Percentiles rank a stretch among this genome's conserved stretches.
Evolutionary conservation across 1,140 invertebrate species (phyloP).

Genomic region (Diorhabda sublineata): DNA sequence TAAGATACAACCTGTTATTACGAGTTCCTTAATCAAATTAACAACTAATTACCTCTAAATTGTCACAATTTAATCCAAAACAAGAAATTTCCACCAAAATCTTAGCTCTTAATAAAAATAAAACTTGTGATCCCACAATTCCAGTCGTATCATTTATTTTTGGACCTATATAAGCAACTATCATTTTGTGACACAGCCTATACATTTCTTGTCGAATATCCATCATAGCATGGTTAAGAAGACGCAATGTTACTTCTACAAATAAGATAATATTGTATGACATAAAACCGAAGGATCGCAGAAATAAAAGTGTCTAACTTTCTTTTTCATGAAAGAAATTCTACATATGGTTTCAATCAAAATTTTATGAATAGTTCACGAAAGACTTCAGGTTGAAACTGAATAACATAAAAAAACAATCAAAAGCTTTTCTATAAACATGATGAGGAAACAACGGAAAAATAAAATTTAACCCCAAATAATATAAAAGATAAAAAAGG

Average conservation of each 20-base stretch:
- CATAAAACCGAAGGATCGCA: no score
- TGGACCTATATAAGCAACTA: conserved; percentile 46
- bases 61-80: conserved; percentile 53
- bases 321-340: no score
- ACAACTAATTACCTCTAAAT: conserved; percentile 41
- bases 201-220: conserved; percentile 47
- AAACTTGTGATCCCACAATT: conserved; percentile 44
- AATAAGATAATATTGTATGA: conserved; percentile 10
- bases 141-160: conserved; percentile 42
- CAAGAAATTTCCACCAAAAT: conserved; percentile 62
- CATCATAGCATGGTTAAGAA: conserved; percentile 49
- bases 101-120: conserved; percentile 53
- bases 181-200: conserved; percentile 45
- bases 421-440: no score
- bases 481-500: no score
- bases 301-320: no score
- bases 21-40: neutral
- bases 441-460: no score
- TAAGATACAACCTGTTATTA: no score
- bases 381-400: no score
- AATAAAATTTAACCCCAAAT: no score
- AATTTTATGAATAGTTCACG: no score
- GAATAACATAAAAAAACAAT: neutral
- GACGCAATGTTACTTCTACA: conserved; percentile 46
- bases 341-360: no score